These are phyloP conservation scores for Hypanus sabinus DNA, from an alignment of 2,113 vertebrate genomes.

Conservation along the genomic window DNA sequence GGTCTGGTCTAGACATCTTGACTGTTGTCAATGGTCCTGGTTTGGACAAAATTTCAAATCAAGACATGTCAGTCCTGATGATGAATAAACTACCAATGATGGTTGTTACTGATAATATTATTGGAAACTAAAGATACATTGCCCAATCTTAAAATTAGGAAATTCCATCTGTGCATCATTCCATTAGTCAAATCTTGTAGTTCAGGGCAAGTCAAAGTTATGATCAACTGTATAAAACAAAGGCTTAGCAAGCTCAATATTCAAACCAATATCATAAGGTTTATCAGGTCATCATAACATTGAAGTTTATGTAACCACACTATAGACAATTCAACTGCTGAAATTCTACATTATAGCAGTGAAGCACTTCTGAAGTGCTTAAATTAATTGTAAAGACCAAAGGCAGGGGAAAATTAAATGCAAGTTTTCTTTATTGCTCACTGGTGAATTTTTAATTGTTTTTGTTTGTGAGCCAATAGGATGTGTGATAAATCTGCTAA, in stretches of 20 bases:
- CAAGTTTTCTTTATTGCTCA: no score
- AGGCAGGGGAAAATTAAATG: no score
- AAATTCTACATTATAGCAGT: background rate
- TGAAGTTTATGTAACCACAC: background rate
- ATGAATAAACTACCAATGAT: background rate
- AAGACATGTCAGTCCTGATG: background rate
- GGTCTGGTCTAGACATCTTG: background rate
- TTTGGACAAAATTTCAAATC: background rate
- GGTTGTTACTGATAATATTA: background rate
- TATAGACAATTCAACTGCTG: background rate
- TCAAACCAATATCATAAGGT: background rate
- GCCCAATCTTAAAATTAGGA: background rate
- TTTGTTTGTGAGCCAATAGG: background rate
- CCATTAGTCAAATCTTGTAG: background rate
- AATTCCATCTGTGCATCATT: background rate
- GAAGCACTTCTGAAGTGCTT: background rate
- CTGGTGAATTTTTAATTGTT: background rate
- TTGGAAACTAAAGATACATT: background rate
- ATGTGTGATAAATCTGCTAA: background rate
- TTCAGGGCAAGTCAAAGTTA: background rate
- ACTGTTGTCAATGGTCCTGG: background rate
- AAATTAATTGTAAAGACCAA: background rate
- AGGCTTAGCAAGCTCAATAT: background rate
- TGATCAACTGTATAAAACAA: background rate
- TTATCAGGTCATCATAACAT: no score